A percentile compares a stretch with the other conserved stretches of the same genome.
These are phyloP conservation scores for Mobula hypostoma DNA, from an alignment of 2,113 vertebrate species.

Conservation along the genomic window DNA sequence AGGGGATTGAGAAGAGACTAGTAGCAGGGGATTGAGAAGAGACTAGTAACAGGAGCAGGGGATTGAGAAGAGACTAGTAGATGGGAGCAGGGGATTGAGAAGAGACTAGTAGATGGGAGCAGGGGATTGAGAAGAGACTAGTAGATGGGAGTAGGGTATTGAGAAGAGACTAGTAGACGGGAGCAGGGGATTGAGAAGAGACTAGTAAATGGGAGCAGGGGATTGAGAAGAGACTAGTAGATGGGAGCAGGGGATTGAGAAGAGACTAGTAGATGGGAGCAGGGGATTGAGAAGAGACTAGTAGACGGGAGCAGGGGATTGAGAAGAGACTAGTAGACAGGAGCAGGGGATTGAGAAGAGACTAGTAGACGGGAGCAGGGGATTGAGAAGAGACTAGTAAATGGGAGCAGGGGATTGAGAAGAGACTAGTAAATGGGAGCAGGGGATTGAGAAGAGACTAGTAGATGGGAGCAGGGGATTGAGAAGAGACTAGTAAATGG, in stretches of 20 bases:
- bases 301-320: not conserved
- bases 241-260: not conserved
- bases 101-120: too few species aligned
- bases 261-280: not conserved
- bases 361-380: not conserved
- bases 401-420: not conserved
- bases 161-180: not conserved
- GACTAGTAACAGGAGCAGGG: too few species aligned
- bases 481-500: not conserved
- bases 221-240: not conserved
- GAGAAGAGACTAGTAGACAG: not conserved
- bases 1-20: too few species aligned
- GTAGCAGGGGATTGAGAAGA: too few species aligned
- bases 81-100: too few species aligned
- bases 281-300: not conserved
- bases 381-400: not conserved
- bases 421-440: not conserved
- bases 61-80: too few species aligned
- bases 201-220: not conserved
- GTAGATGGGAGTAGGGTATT: not conserved
- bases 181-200: not conserved
- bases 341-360: not conserved
- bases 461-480: too few species aligned
- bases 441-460: not conserved
- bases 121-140: too few species aligned